Conservation (phyloP, 1,140 invertebrate species). For the Delia radicum region DNA sequence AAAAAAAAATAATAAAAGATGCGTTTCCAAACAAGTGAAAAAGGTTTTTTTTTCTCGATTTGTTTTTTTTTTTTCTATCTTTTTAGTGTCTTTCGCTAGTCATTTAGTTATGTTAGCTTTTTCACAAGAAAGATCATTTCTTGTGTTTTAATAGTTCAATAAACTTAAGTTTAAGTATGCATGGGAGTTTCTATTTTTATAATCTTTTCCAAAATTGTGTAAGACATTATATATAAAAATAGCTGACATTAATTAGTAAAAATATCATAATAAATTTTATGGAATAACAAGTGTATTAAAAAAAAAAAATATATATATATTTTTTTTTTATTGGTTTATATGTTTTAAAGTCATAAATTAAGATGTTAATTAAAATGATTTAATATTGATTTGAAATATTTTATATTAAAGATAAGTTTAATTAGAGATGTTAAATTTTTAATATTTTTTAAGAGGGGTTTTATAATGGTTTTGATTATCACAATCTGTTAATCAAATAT, state of each 20-base stretch:
- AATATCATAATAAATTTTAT: background rate
- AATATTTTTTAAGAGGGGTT: no score
- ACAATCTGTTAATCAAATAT: no score
- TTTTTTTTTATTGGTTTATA: no score
- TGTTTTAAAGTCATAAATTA: no score
- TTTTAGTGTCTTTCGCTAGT: background rate
- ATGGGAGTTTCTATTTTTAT: background rate
- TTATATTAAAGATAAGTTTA: no score
- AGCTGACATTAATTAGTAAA: background rate
- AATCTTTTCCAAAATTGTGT: background rate
- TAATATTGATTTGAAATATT: no score
- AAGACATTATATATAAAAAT: background rate
- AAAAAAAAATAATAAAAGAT: background rate
- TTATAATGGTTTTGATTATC: no score
- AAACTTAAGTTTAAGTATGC: background rate
- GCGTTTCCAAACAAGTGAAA: background rate
- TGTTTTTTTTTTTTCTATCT: background rate
- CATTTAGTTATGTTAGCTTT: background rate
- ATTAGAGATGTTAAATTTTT: no score
- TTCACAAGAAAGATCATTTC: background rate
- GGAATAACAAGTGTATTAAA: background rate
- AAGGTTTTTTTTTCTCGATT: background rate
- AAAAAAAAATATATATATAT: no score
- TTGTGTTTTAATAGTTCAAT: constrained; percentile 2
- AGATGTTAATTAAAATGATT: no score